Conservation (phyloP, 2,888 invertebrate species). For the Carpatolechia fugitivella region DNA sequence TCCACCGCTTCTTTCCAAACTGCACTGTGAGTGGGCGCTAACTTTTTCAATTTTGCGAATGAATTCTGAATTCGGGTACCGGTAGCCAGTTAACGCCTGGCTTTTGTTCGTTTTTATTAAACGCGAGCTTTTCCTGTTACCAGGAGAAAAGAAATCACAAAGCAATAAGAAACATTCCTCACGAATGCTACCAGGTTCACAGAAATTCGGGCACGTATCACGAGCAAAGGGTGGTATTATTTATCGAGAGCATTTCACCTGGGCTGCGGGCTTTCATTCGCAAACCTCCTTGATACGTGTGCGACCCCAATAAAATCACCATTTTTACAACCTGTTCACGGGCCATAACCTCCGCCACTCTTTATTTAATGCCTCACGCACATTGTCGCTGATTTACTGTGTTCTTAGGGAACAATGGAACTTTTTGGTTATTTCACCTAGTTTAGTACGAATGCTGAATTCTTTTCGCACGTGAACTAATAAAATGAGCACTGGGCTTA, state of each 20-base stretch:
- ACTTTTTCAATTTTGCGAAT: slow-evolving; percentile 13
- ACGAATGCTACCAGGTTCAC: slow-evolving; percentile 22
- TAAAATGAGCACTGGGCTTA: slow-evolving; percentile 3
- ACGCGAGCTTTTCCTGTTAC: background rate
- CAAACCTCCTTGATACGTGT: slow-evolving; percentile 35
- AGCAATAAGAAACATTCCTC: slow-evolving; percentile 26
- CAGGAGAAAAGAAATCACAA: slow-evolving; percentile 21
- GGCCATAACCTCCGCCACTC: slow-evolving; percentile 45
- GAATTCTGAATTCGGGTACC: slow-evolving; percentile 10
- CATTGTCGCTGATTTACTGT: slow-evolving; percentile 45
- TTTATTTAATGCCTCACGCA: slow-evolving; percentile 46
- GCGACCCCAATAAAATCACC: slow-evolving; percentile 54
- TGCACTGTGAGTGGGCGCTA: slow-evolving; percentile 20
- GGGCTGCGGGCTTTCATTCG: slow-evolving; percentile 23
- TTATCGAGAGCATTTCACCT: slow-evolving; percentile 38
- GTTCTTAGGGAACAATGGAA: slow-evolving; percentile 28
- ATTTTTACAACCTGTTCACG: slow-evolving; percentile 55
- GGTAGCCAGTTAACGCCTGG: slow-evolving; percentile 4
- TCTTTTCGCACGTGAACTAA: slow-evolving; percentile 12
- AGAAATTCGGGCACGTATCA: slow-evolving; percentile 32
- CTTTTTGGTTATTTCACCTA: slow-evolving; percentile 16
- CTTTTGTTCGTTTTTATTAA: slow-evolving; percentile 6
- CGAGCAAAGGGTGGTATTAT: slow-evolving; percentile 35
- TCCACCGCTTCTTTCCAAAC: slow-evolving; percentile 33
- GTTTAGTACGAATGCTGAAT: slow-evolving; percentile 15